These are phyloP conservation scores for Clivina fossor DNA, from an alignment of 2,888 invertebrate genomes.

Conservation along the genomic window DNA sequence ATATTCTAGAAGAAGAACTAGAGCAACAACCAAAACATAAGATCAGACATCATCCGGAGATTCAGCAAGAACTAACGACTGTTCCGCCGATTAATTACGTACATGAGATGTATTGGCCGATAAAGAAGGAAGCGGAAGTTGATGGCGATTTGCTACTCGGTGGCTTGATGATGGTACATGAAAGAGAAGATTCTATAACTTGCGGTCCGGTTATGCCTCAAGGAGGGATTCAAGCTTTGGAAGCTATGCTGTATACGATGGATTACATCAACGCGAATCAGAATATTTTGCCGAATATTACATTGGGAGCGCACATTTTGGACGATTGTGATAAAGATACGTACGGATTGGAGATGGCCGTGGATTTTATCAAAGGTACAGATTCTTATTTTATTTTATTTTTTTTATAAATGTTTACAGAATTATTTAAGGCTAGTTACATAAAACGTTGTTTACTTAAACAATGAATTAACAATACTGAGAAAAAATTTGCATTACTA, in stretches of 20 bases:
- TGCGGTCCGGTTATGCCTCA: constrained; percentile 95
- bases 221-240: constrained; percentile 85
- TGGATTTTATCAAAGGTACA: constrained; percentile 96
- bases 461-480: too few species aligned
- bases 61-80: background rate
- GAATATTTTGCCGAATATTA: constrained; percentile 74
- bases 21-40: constrained; percentile 4
- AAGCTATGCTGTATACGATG: constrained; percentile 89
- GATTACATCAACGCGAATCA: constrained; percentile 73
- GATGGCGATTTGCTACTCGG: constrained; percentile 88
- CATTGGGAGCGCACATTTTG: constrained; percentile 82
- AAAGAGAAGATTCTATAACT: constrained; percentile 81
- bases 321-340: constrained; percentile 97
- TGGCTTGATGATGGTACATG: constrained; percentile 94
- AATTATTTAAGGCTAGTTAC: too few species aligned
- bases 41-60: constrained; percentile 22
- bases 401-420: too few species aligned
- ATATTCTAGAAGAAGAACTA: constrained; percentile 23
- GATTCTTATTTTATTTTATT: constrained; percentile 42
- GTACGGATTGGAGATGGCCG: constrained; percentile 92
- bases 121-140: constrained; percentile 82
- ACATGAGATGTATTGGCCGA: constrained; percentile 65
- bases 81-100: background rate
- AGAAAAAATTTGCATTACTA: too few species aligned
- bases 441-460: too few species aligned